Evolutionary conservation across 2,113 vertebrate genomes (phyloP).

Genomic region (Pterocles orientalis): DNA sequence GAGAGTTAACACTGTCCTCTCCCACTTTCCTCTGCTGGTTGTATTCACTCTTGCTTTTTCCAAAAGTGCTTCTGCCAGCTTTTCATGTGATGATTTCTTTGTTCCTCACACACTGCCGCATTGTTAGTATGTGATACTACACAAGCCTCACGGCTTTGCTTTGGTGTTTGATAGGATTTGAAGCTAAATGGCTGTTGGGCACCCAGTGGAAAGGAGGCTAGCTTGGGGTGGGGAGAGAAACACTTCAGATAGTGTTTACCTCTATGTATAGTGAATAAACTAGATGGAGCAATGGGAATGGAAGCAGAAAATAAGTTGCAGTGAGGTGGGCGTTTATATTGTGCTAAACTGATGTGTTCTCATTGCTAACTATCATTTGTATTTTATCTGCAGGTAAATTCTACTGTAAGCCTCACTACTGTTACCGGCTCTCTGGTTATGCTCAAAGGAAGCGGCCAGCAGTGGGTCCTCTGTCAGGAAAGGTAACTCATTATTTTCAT

Average conservation of each 20-base stretch:
- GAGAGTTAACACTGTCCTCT: slow-evolving; percentile 41
- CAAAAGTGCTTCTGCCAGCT: slow-evolving; percentile 69
- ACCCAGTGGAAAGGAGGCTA: slow-evolving; percentile 35
- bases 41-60: slow-evolving; percentile 71
- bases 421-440: slow-evolving; percentile 91
- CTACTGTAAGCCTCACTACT: slow-evolving; percentile 99
- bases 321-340: not conserved
- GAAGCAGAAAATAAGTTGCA: not conserved
- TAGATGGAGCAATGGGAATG: not conserved
- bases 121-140: slow-evolving; percentile 72
- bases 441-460: slow-evolving; percentile 94
- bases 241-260: not conserved
- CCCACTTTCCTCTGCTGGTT: slow-evolving; percentile 53
- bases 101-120: slow-evolving; percentile 79
- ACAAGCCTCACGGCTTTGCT: slow-evolving; percentile 59
- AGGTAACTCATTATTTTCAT: slow-evolving; percentile 77
- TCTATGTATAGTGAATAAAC: not conserved
- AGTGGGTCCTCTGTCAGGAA: slow-evolving; percentile 74
- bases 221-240: not conserved
- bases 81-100: slow-evolving; percentile 78
- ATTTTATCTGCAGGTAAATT: slow-evolving; percentile 88
- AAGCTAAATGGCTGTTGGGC: slow-evolving; percentile 53
- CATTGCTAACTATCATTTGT: not conserved
- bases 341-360: not conserved
- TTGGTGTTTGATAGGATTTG: slow-evolving; percentile 62